Percentiles rank a stretch among this genome's conserved stretches.
phyloP scores from a whole-genome alignment of 2,113 vertebrate species.

The Mionectes macconnelli region DNA sequence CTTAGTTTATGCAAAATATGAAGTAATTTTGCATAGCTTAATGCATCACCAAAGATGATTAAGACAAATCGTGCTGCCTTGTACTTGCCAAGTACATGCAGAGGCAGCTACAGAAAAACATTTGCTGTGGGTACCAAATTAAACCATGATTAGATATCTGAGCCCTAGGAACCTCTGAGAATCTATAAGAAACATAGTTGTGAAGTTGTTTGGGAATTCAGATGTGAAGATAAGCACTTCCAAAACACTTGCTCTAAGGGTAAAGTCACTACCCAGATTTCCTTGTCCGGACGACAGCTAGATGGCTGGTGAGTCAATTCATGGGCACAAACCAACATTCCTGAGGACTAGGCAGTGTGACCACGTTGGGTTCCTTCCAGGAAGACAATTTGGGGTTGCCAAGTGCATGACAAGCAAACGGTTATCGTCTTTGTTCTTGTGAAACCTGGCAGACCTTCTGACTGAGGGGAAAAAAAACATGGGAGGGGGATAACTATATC shows the following conservation, averaged over 20 bases:
- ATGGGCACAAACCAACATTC: not conserved
- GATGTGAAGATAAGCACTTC: not conserved
- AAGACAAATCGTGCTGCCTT: not conserved
- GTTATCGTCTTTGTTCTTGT: not conserved
- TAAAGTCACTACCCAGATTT: not conserved
- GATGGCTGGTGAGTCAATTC: not conserved
- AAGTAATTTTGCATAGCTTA: conserved; percentile 43
- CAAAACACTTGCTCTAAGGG: not conserved
- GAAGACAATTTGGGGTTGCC: not conserved
- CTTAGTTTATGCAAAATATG: conserved; percentile 54
- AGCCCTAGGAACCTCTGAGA: not conserved
- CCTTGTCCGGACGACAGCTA: not conserved
- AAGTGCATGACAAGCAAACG: not conserved
- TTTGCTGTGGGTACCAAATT: not conserved
- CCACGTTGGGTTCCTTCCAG: not conserved
- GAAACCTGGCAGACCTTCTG: not conserved
- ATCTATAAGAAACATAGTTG: not conserved
- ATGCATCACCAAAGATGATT: conserved; percentile 43
- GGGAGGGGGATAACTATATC: not conserved
- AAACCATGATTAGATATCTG: not conserved
- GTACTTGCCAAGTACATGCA: not conserved
- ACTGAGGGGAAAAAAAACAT: not conserved
- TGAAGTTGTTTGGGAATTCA: not conserved
- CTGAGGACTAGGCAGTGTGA: not conserved
- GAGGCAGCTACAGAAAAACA: not conserved